Base-by-base conservation (phyloP, 2,888 invertebrate genomes). In the Drosophila phalerata region DNA sequence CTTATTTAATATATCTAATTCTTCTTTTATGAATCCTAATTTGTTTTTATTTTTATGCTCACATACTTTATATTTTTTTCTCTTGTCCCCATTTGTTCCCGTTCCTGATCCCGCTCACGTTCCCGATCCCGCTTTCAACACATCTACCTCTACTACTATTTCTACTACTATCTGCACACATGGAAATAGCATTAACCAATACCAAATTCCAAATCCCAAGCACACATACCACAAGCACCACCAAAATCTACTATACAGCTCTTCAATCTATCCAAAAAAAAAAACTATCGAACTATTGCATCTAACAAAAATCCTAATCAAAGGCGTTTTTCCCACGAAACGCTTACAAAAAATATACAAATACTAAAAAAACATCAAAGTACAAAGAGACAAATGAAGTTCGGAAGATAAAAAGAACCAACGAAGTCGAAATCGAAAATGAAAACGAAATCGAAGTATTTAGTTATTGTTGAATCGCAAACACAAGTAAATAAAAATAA, bases 331-430 rank as follows among this genome's bases (percentile, higher is more conserved):
- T 65, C 64, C 48, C 63, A 68, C 64, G 66, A 72, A 61, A 55
- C 52, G 64, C 47, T 52, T 42, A 9, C 45, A 28, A 19, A 40
- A 40, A 57, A 48, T 37, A 42, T 52, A 49, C 30, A 60, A 71
- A 58, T 34, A 75, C 69, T 69, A 87, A 88, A 82, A 22, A 87
- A 88, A 79, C 79, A 88, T 74, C 72, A 75, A 81, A 82, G 90
- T 91, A 90, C 90, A 90, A 90, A 91, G 83, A 90, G 85, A 90
- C 90, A 90, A 89, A 86, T 81, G 89, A 88, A 81, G 82, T 76
- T 79, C 73, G 74, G 68, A 71, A 75, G 55, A 77, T 56, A 64
- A 10, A 42, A 52, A 28, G 6, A 61, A 17, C 32, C 37, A 55
- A 9, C 32, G 55, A 69, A 49, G 58, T 37, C 52, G 69, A 72